Conservation (phyloP, 2,797 vertebrate species). For the Garrulus glandarius region DNA sequence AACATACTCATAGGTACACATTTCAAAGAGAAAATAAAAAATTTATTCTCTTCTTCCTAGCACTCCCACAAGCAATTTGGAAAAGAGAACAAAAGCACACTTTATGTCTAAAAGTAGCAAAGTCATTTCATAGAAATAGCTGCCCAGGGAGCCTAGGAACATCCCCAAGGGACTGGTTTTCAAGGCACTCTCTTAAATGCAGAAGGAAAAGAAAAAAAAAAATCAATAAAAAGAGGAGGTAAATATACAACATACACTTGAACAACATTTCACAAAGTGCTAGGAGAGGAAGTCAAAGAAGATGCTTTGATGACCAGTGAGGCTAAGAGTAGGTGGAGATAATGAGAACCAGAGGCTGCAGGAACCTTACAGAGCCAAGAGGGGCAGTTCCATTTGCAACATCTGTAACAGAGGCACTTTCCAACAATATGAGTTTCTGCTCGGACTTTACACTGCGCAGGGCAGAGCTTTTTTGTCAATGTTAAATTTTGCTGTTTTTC, state of each 20-base stretch:
- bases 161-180: background rate
- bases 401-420: background rate
- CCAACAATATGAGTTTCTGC: background rate
- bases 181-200: background rate
- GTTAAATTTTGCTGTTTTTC: background rate
- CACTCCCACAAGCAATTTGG: background rate
- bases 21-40: background rate
- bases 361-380: background rate
- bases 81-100: background rate
- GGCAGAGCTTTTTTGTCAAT: background rate
- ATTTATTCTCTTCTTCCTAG: background rate
- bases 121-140: background rate
- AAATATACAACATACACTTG: background rate
- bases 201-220: background rate
- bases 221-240: background rate
- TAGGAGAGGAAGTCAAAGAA: background rate
- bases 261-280: background rate
- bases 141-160: background rate
- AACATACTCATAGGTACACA: background rate
- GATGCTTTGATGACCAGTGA: background rate
- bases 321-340: background rate
- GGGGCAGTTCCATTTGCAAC: background rate
- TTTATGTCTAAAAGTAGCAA: background rate
- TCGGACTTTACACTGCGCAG: background rate
- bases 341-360: background rate